Conservation (phyloP, 2,113 vertebrate genomes). For the Hipposideros armiger region DNA sequence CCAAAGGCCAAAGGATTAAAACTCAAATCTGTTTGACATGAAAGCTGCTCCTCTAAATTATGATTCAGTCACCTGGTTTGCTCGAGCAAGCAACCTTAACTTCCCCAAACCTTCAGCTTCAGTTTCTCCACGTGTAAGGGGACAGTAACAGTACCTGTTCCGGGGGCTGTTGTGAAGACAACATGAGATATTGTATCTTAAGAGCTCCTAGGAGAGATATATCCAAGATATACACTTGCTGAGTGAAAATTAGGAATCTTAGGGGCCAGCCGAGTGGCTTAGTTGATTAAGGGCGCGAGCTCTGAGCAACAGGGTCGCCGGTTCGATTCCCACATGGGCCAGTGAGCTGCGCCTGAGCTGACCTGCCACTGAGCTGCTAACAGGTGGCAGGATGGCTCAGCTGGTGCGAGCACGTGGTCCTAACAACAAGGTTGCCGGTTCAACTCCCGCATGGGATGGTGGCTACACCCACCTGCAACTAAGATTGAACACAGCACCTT, state of each 20-base stretch:
- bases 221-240: background rate
- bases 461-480: no score
- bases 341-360: no score
- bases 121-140: slow-evolving; percentile 9
- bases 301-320: no score
- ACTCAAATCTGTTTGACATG: background rate
- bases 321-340: no score
- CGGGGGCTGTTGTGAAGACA: background rate
- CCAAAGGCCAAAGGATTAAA: slow-evolving; percentile 18
- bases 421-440: no score
- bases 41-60: background rate
- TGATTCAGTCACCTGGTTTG: background rate
- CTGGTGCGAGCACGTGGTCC: no score
- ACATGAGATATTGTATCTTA: background rate
- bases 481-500: no score
- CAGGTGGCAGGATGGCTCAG: no score
- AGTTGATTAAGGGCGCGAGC: no score
- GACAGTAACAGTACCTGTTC: background rate
- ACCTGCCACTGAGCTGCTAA: no score
- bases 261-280: background rate
- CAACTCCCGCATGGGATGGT: no score
- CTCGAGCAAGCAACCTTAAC: background rate
- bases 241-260: background rate
- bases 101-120: background rate
- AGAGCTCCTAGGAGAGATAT: background rate